Evolutionary conservation across 2,888 invertebrate genomes (phyloP), one percentile per base, ranked within the genome.

Genomic region (Megaustenia siamemsis): DNA sequence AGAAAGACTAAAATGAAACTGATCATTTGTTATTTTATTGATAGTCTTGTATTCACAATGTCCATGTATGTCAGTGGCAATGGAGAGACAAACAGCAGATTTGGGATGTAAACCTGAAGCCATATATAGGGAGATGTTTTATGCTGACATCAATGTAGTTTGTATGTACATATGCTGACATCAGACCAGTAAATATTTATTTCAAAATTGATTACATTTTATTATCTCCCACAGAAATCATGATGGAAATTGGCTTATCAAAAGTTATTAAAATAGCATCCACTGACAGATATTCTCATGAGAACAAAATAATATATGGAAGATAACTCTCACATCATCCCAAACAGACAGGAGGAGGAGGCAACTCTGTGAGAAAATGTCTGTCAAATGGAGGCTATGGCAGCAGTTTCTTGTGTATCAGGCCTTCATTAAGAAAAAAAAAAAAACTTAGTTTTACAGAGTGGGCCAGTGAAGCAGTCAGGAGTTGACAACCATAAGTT

Each of bases 331-430:
- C 28, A n/a, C 45, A 73, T 21, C 71, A 40, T 71, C 71, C 21
- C 43, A 71, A 8, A 32, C 73, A 49, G 40, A 69, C 69, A 28
- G 21, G 49, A 73, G 73, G 45, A 49, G 49, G 73, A 32, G 73
- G 43, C 32, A 73, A 45, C 32, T 73, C 49, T 73, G 32, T 49
- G 49, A 73, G 49, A 49, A 49, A 2, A 28, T 32, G 35, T 49
- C 73, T 73, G 45, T 49, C 32, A 73, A 49, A 49, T 38, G 60
- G 76, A 60, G 60, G 40, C 43, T 43, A 63, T 60, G 77, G 77
- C 77, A 77, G 77, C 77, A 77, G 60, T 60, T 77, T 77, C 77
- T 53, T 40, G 77, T 60, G 77, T 60, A 77, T 56, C 40, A 38
- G 60, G 24, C 40, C 77, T 73, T 45, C n/a, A 10, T 15, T 68